Evolutionary conservation across 2,888 invertebrate species (phyloP).

Genomic region (Silvanus unidentatus): DNA sequence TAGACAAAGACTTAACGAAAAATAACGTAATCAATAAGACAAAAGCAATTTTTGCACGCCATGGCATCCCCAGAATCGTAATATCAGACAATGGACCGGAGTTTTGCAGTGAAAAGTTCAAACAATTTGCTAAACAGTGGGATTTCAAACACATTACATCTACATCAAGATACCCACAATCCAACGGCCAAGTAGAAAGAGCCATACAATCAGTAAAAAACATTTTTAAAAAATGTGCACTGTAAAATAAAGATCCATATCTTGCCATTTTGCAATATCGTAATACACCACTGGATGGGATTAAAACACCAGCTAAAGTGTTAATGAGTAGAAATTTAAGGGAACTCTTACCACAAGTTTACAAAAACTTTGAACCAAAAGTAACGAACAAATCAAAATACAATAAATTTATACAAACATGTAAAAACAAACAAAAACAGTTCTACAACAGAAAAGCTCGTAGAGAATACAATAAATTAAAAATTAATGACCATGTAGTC

Average conservation of each 20-base stretch:
- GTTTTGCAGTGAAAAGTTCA: conserved; percentile 8
- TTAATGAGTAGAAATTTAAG: conserved; percentile 23
- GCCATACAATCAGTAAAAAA: conserved; percentile 22
- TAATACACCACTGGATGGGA: conserved; percentile 19
- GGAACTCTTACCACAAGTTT: conserved; percentile 6
- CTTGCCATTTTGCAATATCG: conserved; percentile 18
- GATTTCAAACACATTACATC: conserved; percentile 12
- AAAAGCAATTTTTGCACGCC: conserved; percentile 14
- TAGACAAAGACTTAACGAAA: conserved; percentile 3
- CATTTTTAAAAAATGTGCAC: conserved; percentile 15
- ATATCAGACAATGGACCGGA: conserved; percentile 13
- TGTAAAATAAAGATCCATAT: conserved; percentile 18
- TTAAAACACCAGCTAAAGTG: conserved; percentile 21
- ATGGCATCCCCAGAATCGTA: conserved; percentile 15
- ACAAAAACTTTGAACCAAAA: conserved; percentile 6
- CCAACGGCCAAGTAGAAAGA: conserved; percentile 15
- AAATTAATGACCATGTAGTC: not conserved
- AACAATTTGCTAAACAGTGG: conserved; percentile 11
- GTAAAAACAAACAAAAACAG: not conserved
- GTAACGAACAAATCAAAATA: conserved; percentile 3
- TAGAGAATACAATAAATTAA: not conserved
- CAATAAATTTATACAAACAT: not conserved
- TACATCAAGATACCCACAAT: conserved; percentile 11
- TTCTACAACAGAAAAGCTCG: not conserved
- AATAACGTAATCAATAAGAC: conserved; percentile 9